Evolutionary conservation across 2,113 vertebrate genomes (phyloP).

Genomic region (Panurus biarmicus): DNA sequence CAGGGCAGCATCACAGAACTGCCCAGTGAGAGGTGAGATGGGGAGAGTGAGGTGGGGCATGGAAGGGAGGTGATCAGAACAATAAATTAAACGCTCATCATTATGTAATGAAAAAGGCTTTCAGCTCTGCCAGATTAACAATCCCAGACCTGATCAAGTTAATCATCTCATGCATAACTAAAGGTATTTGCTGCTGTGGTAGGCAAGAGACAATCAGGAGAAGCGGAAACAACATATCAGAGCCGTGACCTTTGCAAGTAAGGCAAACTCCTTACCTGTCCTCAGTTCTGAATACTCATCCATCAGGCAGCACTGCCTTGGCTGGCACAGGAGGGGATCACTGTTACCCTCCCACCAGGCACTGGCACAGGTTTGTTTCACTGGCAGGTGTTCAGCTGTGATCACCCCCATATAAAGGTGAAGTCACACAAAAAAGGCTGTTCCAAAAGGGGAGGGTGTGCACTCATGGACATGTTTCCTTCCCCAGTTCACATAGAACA

Average conservation of each 20-base stretch:
- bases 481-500: not conserved
- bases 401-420: not conserved
- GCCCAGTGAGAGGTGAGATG: not conserved
- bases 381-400: not conserved
- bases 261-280: not conserved
- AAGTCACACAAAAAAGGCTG: not conserved
- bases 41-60: not conserved
- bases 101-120: not conserved
- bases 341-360: not conserved
- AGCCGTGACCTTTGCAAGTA: not conserved
- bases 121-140: constrained; percentile 20
- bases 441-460: not conserved
- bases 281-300: not conserved
- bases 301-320: not conserved
- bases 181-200: not conserved
- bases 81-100: not conserved
- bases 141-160: constrained; percentile 26
- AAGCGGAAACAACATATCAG: constrained; percentile 19
- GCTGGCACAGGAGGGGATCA: not conserved
- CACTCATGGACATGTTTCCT: not conserved
- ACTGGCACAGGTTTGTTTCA: not conserved
- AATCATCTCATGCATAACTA: constrained; percentile 55
- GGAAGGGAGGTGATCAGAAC: not conserved
- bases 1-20: not conserved
- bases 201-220: constrained; percentile 11